Base-by-base conservation (phyloP, 2,797 vertebrate genomes). In the Garrulus glandarius region DNA sequence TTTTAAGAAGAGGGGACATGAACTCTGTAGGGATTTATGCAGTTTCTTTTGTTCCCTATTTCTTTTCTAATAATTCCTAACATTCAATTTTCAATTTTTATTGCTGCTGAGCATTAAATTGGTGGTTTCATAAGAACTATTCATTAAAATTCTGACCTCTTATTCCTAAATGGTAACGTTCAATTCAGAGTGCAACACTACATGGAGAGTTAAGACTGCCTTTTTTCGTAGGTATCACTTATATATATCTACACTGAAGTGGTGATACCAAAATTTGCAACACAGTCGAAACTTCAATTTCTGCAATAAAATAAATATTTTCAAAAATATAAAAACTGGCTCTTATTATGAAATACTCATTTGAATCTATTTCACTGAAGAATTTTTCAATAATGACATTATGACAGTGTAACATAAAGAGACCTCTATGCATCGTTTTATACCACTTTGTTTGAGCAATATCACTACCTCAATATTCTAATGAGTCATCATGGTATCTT, bases 11-110 rank as follows among this genome's bases (percentile, higher is more conserved):
- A 82, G 29, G 32, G 36, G 43, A 78, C 72, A 41, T 0, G 1
- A 92, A 92, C 9, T 67, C 79, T 72, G 12, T 18, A 61, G 76
- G n/a, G 76, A 94, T 93, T 72, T 81, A 75, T 65, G 56, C 80
- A 78, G 47, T 41, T 50, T 92, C 69, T 92, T 95, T 95, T 94
- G 69, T 95, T 96, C 87, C 59, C 69, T 41, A n/a, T 86, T 93
- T 86, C 55, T 92, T 93, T 93, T 49, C 76, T 93, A 92, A 85
- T 91, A 95, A 95, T 90, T 95, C 61, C 76, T 93, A 95, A 88
- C 72, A 95, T 96, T 95, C 83, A 85, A 94, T 95, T 95, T 93
- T 91, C 89, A 87, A 87, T 95, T 95, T 96, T 96, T 94, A 96
- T 96, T 93, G 92, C 87, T 91, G 65, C 61, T 86, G 91, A 91